These are phyloP conservation scores for Hippopotamus amphibius DNA, from an alignment of 2,113 vertebrate species.

Conservation along the genomic window DNA sequence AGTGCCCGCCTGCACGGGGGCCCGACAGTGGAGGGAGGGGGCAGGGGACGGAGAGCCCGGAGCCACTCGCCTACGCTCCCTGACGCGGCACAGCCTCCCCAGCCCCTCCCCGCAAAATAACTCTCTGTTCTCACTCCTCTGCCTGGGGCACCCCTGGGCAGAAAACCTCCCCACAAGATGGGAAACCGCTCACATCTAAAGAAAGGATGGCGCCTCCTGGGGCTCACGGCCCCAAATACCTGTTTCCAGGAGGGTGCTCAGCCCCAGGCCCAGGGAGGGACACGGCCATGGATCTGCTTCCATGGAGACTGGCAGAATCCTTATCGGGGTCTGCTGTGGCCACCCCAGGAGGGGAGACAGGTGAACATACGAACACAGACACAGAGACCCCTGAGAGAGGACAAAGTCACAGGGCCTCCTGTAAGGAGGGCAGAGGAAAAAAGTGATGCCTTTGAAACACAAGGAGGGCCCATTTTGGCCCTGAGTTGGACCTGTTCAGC, in stretches of 20 bases:
- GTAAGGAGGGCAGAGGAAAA: not conserved
- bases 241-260: not conserved
- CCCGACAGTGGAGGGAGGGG: not conserved
- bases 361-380: not conserved
- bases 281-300: not conserved
- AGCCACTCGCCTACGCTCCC: not conserved
- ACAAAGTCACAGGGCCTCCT: not conserved
- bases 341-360: not conserved
- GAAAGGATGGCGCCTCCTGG: not conserved
- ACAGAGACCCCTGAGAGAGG: not conserved
- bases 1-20: rapidly evolving
- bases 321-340: not conserved
- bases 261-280: not conserved
- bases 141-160: not conserved
- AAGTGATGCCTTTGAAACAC: not conserved
- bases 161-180: not conserved
- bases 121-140: not conserved
- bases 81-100: rapidly evolving
- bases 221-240: not conserved
- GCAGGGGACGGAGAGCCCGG: not conserved
- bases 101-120: not conserved
- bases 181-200: not conserved
- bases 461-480: rapidly evolving
- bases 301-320: not conserved
- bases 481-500: not conserved